Evolutionary conservation across 2,888 invertebrate genomes (phyloP).

Genomic region (Drosophila leonis): DNA sequence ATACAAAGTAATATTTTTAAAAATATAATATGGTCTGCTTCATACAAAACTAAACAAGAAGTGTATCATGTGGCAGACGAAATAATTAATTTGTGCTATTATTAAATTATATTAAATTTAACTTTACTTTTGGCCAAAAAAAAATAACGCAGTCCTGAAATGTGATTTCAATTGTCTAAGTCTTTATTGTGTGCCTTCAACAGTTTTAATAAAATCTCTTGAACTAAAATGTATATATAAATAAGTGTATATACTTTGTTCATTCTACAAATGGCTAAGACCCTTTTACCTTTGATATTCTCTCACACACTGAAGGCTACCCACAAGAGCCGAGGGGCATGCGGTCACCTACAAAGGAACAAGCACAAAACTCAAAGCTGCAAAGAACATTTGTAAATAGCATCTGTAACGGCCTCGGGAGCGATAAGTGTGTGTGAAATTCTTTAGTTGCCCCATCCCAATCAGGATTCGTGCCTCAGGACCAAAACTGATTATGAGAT

Average conservation of each 20-base stretch:
- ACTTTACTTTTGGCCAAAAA: background rate
- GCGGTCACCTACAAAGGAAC: background rate
- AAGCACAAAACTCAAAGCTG: conserved; percentile 10
- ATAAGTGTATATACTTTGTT: background rate
- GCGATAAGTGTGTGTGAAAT: background rate
- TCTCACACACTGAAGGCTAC: background rate
- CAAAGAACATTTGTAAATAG: conserved; percentile 9
- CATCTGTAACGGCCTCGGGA: background rate
- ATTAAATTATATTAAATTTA: background rate
- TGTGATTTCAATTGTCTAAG: background rate
- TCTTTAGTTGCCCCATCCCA: background rate
- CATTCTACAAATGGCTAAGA: background rate
- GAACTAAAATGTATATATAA: background rate
- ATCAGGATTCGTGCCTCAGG: background rate
- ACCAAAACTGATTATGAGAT: background rate
- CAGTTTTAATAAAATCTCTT: background rate
- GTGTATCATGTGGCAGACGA: background rate
- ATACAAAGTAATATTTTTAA: no score
- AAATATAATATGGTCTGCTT: no score
- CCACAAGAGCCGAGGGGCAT: conserved; percentile 10
- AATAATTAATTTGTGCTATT: background rate
- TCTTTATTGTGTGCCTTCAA: background rate
- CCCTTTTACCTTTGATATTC: background rate
- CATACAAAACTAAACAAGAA: no score
- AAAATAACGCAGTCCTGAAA: accelerated